Evolutionary conservation across 2,888 invertebrate species (phyloP), one percentile per base, ranked within the genome.

Genomic region (Caenorhabditis sp.): DNA sequence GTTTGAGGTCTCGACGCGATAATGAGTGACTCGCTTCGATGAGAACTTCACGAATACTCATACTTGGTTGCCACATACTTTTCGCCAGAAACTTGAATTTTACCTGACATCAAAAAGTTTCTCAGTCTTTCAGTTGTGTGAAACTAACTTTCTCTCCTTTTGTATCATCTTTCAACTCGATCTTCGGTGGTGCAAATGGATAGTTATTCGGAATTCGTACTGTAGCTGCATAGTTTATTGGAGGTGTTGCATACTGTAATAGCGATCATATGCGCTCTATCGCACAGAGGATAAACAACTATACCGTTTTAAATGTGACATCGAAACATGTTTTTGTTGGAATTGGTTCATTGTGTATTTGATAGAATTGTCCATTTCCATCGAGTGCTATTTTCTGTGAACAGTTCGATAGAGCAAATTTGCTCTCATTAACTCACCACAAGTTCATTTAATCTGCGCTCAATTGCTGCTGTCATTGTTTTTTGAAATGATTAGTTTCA

Each of bases 311-410:
- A 24, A 74, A 26, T 1, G 61, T 49, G 24, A 69, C 74, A 66
- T 74, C 74, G 12, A 74, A 74, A 53, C 64, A 66, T 12, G 69
- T 74, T 50, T 74, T 74, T 12, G 74, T 62, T 54, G 74, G 74
- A 3, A 55, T 27, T 50, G 74, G 74, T 63, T 74, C 74, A 8
- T 19, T 49, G 23, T 49, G 27, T 4, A 74, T 61, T 43, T 36
- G 17, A 31, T 74, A 74, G 19, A 74, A 74, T 17, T 26, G 21
- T 26, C 74, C 66, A 21, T 49, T 43, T n/a, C 65, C 65, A 17
- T 69, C 74, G 8, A 62, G 23, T 0, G 58, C 74, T 24, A 21
- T 19, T 1, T 43, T 17, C 74, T 74, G 60, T 1, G 62, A 62
- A 49, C 8, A 43, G 37, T 43, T 36, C 12, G 36, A 8, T 36